Base-by-base conservation (phyloP, 1,140 invertebrate genomes). In the Trichonephila clavata region DNA sequence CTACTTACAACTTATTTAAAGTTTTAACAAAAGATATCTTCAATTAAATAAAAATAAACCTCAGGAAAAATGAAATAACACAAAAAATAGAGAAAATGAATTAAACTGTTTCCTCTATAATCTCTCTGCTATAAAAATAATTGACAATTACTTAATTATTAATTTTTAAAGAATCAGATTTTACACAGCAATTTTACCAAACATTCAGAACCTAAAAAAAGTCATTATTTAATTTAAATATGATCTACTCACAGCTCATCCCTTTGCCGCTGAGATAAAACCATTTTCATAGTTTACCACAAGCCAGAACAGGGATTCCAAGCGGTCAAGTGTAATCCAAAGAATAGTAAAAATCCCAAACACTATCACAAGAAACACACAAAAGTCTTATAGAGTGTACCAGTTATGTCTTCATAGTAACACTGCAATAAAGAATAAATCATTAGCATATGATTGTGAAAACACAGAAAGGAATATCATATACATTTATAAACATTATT, bases 261-360 rank as follows among this genome's bases (percentile, higher is more conserved):
- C 97, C 98, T 98, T 97, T 99, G 99, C 97, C 98, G 98, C 97
- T 99, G 98, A 96, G 99, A 99, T 97, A 99, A 97, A 97, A 99
- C 98, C 98, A 99, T 99, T 98, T 98, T 99, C 98, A 95, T 95
- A 95, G 94, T 94, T 94, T 94, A 93, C 65, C 92, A 93, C 92
- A 93, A 93, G 60, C 92, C 90, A 87, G 84, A 80, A 59, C 32
- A 93, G 68, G 86, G 92, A 93, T 93, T 88, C 86, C 92, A 93
- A 93, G 84, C 32, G 65, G 84, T 93, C 86, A 93, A 93, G 65
- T 60, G 61, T 87, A 93, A 93, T 93, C 92, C 92, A 93, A 93
- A 59, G 27, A 18, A 60, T 90, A 39, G 10, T 18, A 80, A 60
- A 57, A 91, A 91, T 32, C 20, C 27, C 57, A 86, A 60, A 80